Evolutionary conservation across 2,888 invertebrate genomes (phyloP), one percentile per base, ranked within the genome.

Genomic region (Caenorhabditis sp.): DNA sequence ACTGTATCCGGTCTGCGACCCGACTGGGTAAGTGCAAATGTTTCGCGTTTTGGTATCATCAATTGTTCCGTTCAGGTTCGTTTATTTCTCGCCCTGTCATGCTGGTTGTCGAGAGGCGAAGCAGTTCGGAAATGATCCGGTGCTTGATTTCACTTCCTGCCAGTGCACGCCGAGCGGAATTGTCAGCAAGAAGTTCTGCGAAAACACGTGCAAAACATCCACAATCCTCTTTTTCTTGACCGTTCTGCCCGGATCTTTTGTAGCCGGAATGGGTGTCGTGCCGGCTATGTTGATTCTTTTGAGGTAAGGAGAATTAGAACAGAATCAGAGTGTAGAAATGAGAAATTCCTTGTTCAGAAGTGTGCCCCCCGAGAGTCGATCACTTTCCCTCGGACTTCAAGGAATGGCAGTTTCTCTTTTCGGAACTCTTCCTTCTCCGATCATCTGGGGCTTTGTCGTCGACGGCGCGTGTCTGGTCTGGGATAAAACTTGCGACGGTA

Each of bases 381-480:
- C 87, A 11, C 65, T 86, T 9, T 83, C 87, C 0, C 78, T 87
- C 4, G 88, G 87, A 1, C 75, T 88, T 13, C 88, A 89, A 72
- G 88, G 88, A 20, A 85, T 89, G 53, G 65, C 88, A 4, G 85
- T 89, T 8, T 84, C 85, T 13, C 63, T 86, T 0, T 79, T 87
- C 27, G 88, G 86, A 50, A 89, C 89, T 2, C 80, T 89, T 2
- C 90, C 90, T 7, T 89, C 90, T 2, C 90, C 90, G 0, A 82
- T 90, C 13, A 65, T 90, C 13, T 89, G 90, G 81, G 90, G 90
- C 5, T 76, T 83, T 5, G 85, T 90, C 11, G 88, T 90, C 15
- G 90, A 90, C 80, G 88, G 87, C 35, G 83, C 90, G n/a, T 90
- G 90, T 62, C 74, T 89, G 4, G 86, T 90, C 2, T 90, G 90